phyloP scores from a whole-genome alignment of 1,140 invertebrate species.

The Megalopta genalis region DNA sequence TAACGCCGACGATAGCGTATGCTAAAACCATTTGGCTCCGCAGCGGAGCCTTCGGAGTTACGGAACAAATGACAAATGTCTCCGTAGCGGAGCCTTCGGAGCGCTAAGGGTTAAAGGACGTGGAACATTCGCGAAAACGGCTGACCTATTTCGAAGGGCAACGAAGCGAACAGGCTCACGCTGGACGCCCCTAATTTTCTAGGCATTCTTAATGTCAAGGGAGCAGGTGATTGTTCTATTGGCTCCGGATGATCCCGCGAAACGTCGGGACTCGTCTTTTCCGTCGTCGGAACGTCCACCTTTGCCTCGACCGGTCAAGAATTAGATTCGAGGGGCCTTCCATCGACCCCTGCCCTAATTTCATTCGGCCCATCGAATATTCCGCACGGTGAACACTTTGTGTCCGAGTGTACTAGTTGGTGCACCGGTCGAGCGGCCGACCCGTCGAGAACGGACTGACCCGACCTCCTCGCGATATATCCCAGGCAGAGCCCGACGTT shows the following conservation, averaged over 20 bases:
- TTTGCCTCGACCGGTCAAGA: not conserved
- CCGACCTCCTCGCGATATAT: constrained; percentile 27
- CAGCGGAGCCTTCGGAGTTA: too few species aligned
- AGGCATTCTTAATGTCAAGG: too few species aligned
- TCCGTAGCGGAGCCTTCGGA: too few species aligned
- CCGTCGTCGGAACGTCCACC: not conserved
- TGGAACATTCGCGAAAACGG: too few species aligned
- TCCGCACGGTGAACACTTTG: constrained; percentile 44
- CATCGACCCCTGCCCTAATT: constrained; percentile 44
- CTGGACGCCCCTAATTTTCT: too few species aligned
- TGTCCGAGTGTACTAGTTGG: constrained; percentile 19
- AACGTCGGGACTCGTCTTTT: not conserved
- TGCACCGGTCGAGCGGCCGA: constrained; percentile 40
- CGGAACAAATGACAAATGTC: too few species aligned
- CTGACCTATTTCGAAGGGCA: too few species aligned
- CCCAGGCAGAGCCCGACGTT: constrained; percentile 42
- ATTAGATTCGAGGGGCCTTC: not conserved
- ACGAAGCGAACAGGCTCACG: too few species aligned
- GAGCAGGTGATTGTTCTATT: not conserved
- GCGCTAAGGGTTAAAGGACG: too few species aligned
- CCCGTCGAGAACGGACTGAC: not conserved
- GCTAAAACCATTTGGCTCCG: too few species aligned
- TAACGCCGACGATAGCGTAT: too few species aligned
- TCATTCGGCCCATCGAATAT: constrained; percentile 53
- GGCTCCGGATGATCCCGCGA: not conserved